phyloP scores from a whole-genome alignment of 2,797 vertebrate species.

The Spea hammondii region DNA sequence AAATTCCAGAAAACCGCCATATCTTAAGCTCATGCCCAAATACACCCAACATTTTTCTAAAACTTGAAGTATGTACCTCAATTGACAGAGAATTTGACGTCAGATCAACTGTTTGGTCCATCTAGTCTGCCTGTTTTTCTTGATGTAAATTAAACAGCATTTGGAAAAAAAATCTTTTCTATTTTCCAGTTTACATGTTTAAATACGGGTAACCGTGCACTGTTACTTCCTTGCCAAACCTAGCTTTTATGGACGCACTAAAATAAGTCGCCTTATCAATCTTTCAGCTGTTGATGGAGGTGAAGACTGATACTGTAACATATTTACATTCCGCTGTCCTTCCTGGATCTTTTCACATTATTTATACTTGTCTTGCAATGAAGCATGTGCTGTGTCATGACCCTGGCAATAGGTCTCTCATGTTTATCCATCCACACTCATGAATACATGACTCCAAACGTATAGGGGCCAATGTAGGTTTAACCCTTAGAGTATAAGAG shows the following conservation, averaged over 20 bases:
- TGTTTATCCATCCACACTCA: constrained; percentile 7
- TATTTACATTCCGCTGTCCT: constrained; percentile 8
- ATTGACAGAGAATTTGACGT: no score
- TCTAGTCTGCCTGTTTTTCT: no score
- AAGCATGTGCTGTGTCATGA: constrained; percentile 7
- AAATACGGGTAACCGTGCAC: no score
- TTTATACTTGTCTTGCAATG: constrained; percentile 15
- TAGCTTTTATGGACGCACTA: background rate
- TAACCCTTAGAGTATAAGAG: background rate
- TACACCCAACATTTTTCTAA: no score
- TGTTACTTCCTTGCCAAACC: background rate
- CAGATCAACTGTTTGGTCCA: no score
- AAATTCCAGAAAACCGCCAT: no score
- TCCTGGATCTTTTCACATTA: constrained; percentile 12
- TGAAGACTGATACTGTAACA: constrained; percentile 1
- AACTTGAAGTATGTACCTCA: no score
- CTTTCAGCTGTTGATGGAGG: constrained; percentile 6
- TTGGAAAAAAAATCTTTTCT: no score
- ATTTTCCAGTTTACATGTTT: no score
- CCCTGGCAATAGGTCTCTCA: background rate
- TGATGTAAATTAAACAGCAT: no score
- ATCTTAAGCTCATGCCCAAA: no score
- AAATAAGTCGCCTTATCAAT: background rate
- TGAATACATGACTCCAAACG: background rate
- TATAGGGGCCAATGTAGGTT: background rate